Evolutionary conservation across 53 echinoderm and acorn worm species (phyloP).

Genomic region (Pentamera pediparva): DNA sequence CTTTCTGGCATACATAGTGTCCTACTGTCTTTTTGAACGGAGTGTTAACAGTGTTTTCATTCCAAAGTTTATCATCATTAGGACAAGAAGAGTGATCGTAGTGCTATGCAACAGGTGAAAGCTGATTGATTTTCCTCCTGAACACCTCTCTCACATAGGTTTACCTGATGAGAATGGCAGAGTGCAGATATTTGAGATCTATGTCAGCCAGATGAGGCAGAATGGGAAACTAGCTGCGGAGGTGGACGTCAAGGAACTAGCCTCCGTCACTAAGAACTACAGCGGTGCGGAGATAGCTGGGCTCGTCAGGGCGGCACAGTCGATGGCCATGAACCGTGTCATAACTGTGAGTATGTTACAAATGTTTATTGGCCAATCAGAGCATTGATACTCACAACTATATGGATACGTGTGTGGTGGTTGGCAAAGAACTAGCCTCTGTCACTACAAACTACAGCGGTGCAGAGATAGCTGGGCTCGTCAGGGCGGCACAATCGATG

Average conservation of each 20-base stretch:
- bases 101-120: too few species aligned
- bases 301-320: constrained; percentile 86
- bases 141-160: constrained; percentile 41
- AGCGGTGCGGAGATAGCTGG: constrained; percentile 98
- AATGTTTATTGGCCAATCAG: too few species aligned
- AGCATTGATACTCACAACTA: too few species aligned
- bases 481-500: constrained; percentile 90
- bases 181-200: constrained; percentile 87
- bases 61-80: too few species aligned
- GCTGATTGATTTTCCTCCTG: not conserved
- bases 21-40: not conserved
- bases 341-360: constrained; percentile 54
- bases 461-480: constrained; percentile 93
- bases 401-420: not conserved
- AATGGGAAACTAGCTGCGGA: constrained; percentile 67
- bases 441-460: constrained; percentile 93
- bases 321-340: constrained; percentile 97
- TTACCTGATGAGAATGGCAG: constrained; percentile 82
- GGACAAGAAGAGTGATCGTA: too few species aligned
- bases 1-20: too few species aligned
- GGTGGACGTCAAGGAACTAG: constrained; percentile 65
- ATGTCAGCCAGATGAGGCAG: constrained; percentile 75
- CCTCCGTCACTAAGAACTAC: constrained; percentile 79
- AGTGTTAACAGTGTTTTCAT: too few species aligned
- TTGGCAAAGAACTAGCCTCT: constrained; percentile 53